These are phyloP conservation scores for Patiria miniata DNA, from an alignment of 35 echinoderm and acorn worm species.

Conservation along the genomic window DNA sequence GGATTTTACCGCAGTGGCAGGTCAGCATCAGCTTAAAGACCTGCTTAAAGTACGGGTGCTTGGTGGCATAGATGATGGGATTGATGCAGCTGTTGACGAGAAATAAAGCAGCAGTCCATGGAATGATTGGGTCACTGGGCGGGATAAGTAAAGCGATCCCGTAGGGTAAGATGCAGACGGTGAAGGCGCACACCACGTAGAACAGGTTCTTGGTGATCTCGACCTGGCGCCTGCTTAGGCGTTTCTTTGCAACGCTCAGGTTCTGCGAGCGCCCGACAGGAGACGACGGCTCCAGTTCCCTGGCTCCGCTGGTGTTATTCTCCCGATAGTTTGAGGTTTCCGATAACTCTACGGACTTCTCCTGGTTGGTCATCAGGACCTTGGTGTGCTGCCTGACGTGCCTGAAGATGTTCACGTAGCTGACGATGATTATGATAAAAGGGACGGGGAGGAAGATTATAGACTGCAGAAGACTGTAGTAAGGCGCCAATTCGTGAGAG, in stretches of 20 bases:
- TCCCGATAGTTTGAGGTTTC: not conserved
- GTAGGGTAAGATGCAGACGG: slow-evolving; percentile 78
- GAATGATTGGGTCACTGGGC: slow-evolving; percentile 66
- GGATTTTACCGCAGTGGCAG: slow-evolving; percentile 55
- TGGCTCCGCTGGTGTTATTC: slow-evolving; percentile 11
- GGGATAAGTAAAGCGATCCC: slow-evolving; percentile 63
- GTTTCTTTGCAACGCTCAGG: slow-evolving; percentile 10
- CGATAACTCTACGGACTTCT: not conserved
- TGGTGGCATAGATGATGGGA: slow-evolving; percentile 83
- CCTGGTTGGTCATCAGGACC: slow-evolving; percentile 53
- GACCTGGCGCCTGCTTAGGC: slow-evolving; percentile 60
- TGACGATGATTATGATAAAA: slow-evolving; percentile 67
- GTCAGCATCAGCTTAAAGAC: slow-evolving; percentile 70
- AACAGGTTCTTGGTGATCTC: slow-evolving; percentile 90
- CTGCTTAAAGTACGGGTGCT: slow-evolving; percentile 82
- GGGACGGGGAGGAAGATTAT: slow-evolving; percentile 70
- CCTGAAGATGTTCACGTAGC: slow-evolving; percentile 66
- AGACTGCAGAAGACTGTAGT: slow-evolving; percentile 70
- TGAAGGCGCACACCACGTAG: slow-evolving; percentile 84
- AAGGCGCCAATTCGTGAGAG: slow-evolving; percentile 46
- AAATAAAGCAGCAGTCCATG: slow-evolving; percentile 74
- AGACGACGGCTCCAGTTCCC: slow-evolving; percentile 12
- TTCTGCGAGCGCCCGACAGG: not conserved
- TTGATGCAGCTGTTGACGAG: slow-evolving; percentile 80
- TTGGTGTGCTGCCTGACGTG: slow-evolving; percentile 67